Percentiles rank a stretch among this genome's conserved stretches.
Conservation (phyloP, 2,888 invertebrate genomes). For the Protodeltote pygarga region DNA sequence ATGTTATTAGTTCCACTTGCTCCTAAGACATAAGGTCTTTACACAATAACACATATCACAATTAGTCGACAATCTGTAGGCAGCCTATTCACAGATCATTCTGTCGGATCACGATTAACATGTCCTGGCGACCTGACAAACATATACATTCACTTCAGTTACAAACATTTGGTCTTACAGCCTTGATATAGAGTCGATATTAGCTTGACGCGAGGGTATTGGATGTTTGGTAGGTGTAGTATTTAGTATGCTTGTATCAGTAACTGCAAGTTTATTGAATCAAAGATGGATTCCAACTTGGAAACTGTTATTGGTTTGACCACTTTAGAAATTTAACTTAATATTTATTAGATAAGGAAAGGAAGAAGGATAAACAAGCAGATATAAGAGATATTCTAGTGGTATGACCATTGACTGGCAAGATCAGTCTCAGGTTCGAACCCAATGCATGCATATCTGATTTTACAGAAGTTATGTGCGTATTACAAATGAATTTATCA, state of each 20-base stretch:
- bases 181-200: constrained; percentile 2
- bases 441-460: too few species aligned
- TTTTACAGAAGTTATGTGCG: too few species aligned
- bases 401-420: too few species aligned
- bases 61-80: constrained; percentile 39
- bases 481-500: too few species aligned
- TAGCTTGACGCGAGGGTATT: constrained; percentile 1
- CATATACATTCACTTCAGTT: constrained; percentile 21
- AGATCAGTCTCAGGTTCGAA: too few species aligned
- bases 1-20: too few species aligned
- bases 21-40: too few species aligned
- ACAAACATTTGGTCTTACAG: constrained; percentile 3
- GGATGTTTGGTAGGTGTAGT: background rate
- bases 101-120: constrained; percentile 69
- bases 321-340: constrained; percentile 13
- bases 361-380: too few species aligned
- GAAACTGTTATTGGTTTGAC: constrained; percentile 20
- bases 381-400: too few species aligned
- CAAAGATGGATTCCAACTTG: constrained; percentile 34
- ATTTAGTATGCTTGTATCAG: constrained; percentile 34
- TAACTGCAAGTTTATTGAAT: constrained; percentile 39
- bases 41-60: too few species aligned
- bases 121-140: constrained; percentile 64
- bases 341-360: too few species aligned
- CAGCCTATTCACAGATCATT: constrained; percentile 66